phyloP scores from a whole-genome alignment of 1,140 invertebrate genomes.

The Panulirus ornatus region DNA sequence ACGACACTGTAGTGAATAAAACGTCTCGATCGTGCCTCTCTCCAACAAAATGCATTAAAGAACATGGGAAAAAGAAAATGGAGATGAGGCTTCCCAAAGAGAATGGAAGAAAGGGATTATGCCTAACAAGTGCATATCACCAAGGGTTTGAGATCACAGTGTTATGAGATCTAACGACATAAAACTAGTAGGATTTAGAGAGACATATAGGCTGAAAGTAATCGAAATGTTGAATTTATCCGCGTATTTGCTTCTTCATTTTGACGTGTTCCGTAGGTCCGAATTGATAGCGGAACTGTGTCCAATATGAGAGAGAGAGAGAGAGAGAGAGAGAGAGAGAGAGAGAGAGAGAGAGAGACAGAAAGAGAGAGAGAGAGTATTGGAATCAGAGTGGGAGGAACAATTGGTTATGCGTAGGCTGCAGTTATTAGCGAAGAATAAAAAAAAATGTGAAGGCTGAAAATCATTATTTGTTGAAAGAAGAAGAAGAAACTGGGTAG shows the following conservation, averaged over 20 bases:
- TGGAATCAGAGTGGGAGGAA: neutral
- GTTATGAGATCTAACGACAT: neutral
- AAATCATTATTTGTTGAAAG: too few relatives aligned
- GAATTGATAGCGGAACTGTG: neutral
- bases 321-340: conserved; percentile 26
- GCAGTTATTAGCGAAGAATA: too few relatives aligned
- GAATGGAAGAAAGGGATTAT: too few relatives aligned
- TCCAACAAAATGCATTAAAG: too few relatives aligned
- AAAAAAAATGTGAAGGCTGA: too few relatives aligned
- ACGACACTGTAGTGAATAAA: too few relatives aligned
- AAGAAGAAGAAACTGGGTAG: too few relatives aligned
- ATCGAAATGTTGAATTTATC: neutral
- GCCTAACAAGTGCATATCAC: neutral
- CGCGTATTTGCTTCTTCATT: neutral
- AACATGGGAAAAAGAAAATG: too few relatives aligned
- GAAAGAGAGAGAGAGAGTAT: neutral
- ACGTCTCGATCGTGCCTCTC: too few relatives aligned
- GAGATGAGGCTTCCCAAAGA: too few relatives aligned
- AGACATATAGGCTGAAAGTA: neutral
- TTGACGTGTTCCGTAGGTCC: neutral
- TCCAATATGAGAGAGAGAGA: conserved; percentile 12
- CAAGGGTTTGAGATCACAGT: neutral
- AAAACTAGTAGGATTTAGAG: neutral
- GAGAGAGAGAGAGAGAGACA: neutral
- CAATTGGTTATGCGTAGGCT: neutral